Evolutionary conservation across 2,888 invertebrate species (phyloP).

Genomic region (Sturmia bella): DNA sequence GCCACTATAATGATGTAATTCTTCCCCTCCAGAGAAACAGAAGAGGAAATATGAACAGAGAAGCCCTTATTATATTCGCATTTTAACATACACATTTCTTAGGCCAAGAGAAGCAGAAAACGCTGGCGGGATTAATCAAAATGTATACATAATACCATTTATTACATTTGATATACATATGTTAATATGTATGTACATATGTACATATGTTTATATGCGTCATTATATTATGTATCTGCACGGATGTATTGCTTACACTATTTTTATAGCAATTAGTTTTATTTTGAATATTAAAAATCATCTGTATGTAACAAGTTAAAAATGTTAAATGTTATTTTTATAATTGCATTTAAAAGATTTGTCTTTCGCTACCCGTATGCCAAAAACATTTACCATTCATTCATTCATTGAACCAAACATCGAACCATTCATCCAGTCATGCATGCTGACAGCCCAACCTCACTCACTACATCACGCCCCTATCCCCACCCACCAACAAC

Average conservation of each 20-base stretch:
- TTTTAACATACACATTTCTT: slow-evolving; percentile 1
- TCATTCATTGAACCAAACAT: slow-evolving; percentile 34
- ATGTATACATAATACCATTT: slow-evolving; percentile 12
- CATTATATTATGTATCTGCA: no score
- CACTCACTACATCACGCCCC: no score
- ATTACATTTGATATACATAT: background rate
- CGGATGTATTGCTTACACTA: background rate
- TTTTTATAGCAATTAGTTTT: slow-evolving; percentile 31
- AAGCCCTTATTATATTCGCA: background rate
- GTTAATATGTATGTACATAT: background rate
- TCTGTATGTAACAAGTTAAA: slow-evolving; percentile 38
- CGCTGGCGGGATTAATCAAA: background rate
- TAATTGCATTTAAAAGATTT: slow-evolving; percentile 37
- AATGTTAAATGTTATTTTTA: slow-evolving; percentile 42
- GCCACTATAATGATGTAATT: slow-evolving; percentile 48
- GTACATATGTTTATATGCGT: background rate
- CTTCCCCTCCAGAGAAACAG: background rate
- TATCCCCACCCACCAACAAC: background rate
- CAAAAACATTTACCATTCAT: background rate
- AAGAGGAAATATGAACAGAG: background rate
- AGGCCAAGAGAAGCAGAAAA: background rate
- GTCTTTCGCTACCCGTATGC: background rate
- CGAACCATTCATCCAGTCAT: slow-evolving; percentile 37
- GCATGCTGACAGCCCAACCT: background rate
- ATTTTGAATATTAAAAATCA: slow-evolving; percentile 23